Conservation (phyloP, 2,888 invertebrate species). For the Parasteatoda lunata region DNA sequence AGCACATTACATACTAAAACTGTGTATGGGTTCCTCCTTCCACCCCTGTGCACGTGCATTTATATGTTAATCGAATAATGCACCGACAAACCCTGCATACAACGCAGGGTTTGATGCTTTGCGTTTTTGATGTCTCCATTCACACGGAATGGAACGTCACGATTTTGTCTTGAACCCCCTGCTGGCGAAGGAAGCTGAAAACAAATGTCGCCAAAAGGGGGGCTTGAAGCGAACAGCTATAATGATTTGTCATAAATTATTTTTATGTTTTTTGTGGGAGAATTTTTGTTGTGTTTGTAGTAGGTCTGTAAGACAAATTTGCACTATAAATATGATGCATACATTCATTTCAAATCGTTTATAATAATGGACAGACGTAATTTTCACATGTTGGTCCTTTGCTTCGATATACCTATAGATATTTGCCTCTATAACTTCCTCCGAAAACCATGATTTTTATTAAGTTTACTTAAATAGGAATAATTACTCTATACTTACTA, state of each 20-base stretch:
- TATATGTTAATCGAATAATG: conserved; percentile 64
- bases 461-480: no score
- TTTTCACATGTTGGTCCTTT: no score
- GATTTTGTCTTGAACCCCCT: conserved; percentile 11
- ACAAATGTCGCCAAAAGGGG: not conserved
- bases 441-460: no score
- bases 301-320: no score
- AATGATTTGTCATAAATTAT: not conserved
- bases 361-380: no score
- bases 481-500: no score
- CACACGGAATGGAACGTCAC: conserved; percentile 20
- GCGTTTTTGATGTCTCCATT: conserved; percentile 57
- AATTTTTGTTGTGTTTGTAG: not conserved
- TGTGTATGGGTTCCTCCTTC: not conserved
- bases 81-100: conserved; percentile 8
- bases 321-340: no score
- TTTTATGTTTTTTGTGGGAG: not conserved
- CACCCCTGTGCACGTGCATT: conserved; percentile 21
- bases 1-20: conserved; percentile 45
- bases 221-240: no score
- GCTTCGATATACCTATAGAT: no score
- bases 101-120: conserved; percentile 7
- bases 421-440: no score
- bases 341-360: no score
- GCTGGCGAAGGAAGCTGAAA: not conserved